Evolutionary conservation across 2,888 invertebrate genomes (phyloP).

Genomic region (Desoria tigrina): DNA sequence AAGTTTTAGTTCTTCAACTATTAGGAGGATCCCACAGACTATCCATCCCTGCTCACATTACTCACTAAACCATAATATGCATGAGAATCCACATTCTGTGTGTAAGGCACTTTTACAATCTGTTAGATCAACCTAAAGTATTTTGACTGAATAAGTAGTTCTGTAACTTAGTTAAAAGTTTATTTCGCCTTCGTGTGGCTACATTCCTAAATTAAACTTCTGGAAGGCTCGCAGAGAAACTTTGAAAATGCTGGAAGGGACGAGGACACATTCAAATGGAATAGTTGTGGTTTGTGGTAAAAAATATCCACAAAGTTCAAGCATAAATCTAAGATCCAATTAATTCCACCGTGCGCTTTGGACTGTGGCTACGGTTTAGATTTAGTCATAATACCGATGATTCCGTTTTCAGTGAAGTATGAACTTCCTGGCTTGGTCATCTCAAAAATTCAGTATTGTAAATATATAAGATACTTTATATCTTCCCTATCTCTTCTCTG

Average conservation of each 20-base stretch:
- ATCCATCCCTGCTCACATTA: no score
- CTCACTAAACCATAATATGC: background rate
- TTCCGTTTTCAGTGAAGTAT: no score
- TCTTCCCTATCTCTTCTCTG: no score
- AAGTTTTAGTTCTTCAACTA: constrained; percentile 18
- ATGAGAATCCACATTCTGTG: background rate
- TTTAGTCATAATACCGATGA: no score
- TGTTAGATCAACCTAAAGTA: background rate
- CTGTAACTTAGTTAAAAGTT: background rate
- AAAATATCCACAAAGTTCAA: background rate
- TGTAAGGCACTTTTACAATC: background rate
- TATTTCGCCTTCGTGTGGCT: background rate
- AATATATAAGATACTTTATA: no score
- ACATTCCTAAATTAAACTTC: constrained; percentile 4
- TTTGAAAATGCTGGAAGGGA: background rate
- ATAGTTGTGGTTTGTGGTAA: constrained; percentile 1
- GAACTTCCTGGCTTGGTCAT: no score
- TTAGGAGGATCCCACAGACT: background rate
- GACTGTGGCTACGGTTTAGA: no score
- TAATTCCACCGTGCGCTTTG: no score
- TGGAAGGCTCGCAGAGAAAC: background rate
- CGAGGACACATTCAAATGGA: no score
- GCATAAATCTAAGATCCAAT: background rate
- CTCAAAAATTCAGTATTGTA: no score
- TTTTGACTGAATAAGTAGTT: constrained; percentile 6